phyloP scores from a whole-genome alignment of 1,140 invertebrate genomes.

The Philaenus spumarius region DNA sequence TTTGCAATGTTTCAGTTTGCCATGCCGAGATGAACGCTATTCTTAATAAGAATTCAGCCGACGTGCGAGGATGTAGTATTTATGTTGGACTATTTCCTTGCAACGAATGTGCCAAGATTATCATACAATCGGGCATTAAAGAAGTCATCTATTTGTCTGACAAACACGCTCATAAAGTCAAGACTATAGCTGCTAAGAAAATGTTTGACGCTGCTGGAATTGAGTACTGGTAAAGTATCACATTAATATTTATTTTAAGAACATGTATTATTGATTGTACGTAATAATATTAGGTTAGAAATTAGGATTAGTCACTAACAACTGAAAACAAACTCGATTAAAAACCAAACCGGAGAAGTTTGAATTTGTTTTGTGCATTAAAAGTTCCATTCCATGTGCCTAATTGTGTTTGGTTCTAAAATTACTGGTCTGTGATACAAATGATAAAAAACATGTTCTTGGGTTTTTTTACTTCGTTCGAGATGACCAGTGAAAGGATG shows the following conservation, averaged over 20 bases:
- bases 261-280: too few species aligned
- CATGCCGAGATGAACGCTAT: slow-evolving; percentile 98
- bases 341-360: too few species aligned
- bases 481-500: too few species aligned
- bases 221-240: slow-evolving; percentile 46
- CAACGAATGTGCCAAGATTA: slow-evolving; percentile 94
- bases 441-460: too few species aligned
- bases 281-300: too few species aligned
- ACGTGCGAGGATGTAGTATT: slow-evolving; percentile 71
- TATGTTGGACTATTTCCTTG: slow-evolving; percentile 90
- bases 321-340: too few species aligned
- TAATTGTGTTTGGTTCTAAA: too few species aligned
- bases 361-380: too few species aligned
- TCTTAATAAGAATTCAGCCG: slow-evolving; percentile 76
- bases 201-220: slow-evolving; percentile 75
- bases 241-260: neutral
- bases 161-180: slow-evolving; percentile 61
- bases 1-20: slow-evolving; percentile 65
- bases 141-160: slow-evolving; percentile 74
- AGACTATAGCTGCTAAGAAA: slow-evolving; percentile 62
- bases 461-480: too few species aligned
- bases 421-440: too few species aligned
- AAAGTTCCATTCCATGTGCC: too few species aligned
- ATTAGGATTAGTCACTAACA: too few species aligned
- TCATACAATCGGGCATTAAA: slow-evolving; percentile 91